Evolutionary conservation across 2,888 invertebrate genomes (phyloP).

Genomic region (Achlya flavicornis): DNA sequence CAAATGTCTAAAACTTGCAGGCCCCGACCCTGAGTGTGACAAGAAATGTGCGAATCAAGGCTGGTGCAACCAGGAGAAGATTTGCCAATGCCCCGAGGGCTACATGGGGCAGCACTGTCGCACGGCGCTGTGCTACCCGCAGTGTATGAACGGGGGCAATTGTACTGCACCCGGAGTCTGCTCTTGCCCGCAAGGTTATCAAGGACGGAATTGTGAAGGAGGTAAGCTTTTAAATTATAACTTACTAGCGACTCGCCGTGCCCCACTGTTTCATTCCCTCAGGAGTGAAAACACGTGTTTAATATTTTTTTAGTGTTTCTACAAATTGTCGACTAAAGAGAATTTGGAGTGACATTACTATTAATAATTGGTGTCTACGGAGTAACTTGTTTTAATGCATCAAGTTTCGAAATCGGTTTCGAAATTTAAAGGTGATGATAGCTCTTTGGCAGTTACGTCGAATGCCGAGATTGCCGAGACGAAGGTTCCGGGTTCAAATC

Average conservation of each 20-base stretch:
- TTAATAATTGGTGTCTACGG: too few relatives aligned
- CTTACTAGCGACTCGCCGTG: background rate
- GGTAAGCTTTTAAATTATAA: conserved; percentile 79
- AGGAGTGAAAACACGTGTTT: too few relatives aligned
- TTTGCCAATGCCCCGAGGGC: conserved; percentile 94
- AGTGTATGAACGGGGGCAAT: conserved; percentile 96
- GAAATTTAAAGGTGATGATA: too few relatives aligned
- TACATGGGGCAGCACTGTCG: conserved; percentile 96
- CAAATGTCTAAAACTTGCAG: conserved; percentile 61
- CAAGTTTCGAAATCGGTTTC: too few relatives aligned
- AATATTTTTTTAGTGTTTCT: too few relatives aligned
- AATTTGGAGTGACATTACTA: too few relatives aligned
- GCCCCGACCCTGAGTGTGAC: conserved; percentile 95
- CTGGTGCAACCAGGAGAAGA: conserved; percentile 92
- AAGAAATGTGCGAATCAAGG: conserved; percentile 94
- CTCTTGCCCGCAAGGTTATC: conserved; percentile 94
- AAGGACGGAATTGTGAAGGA: conserved; percentile 95
- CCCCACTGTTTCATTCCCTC: too few relatives aligned
- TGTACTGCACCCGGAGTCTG: conserved; percentile 95
- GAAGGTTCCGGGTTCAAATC: too few relatives aligned
- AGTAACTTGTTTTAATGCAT: too few relatives aligned
- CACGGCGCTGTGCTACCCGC: conserved; percentile 95
- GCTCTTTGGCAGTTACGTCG: too few relatives aligned
- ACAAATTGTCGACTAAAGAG: too few relatives aligned
- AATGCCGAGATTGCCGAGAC: too few relatives aligned